A percentile compares a stretch with the other conserved stretches of the same genome.
phyloP scores from a whole-genome alignment of 2,797 vertebrate genomes.

The Dipus sagitta region DNA sequence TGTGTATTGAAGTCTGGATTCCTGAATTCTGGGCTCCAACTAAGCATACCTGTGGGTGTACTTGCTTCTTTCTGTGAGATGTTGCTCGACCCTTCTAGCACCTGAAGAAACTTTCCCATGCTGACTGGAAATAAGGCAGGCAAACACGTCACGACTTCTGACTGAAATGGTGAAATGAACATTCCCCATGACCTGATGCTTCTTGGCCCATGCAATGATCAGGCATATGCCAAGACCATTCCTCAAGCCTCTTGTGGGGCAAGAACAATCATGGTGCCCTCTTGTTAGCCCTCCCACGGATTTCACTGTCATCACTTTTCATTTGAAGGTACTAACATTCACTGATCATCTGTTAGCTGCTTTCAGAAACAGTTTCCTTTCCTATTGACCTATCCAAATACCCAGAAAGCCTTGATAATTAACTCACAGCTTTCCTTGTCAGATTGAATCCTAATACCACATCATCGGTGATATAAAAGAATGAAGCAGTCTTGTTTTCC shows the following conservation, averaged over 20 bases:
- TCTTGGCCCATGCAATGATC: background rate
- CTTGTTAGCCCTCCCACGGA: too few species aligned
- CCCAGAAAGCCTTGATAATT: background rate
- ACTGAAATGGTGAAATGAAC: background rate
- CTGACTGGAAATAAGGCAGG: slow-evolving; percentile 55
- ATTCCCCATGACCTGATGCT: background rate
- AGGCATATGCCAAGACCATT: too few species aligned
- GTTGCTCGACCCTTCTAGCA: background rate
- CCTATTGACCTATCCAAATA: background rate
- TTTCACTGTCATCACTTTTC: background rate
- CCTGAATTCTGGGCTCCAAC: background rate
- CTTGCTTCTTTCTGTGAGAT: background rate
- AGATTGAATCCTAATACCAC: background rate
- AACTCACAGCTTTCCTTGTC: background rate
- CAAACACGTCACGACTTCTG: background rate
- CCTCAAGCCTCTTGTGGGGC: background rate
- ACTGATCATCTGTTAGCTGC: background rate
- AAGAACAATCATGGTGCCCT: background rate
- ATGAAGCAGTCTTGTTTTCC: background rate
- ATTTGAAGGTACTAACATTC: background rate
- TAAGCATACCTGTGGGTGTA: slow-evolving; percentile 7
- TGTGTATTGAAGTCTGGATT: background rate
- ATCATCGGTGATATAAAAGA: background rate
- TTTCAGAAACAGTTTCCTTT: background rate
- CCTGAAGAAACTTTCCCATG: background rate